Conservation (phyloP, 2,797 vertebrate genomes). For the Tenualosa ilisha region DNA sequence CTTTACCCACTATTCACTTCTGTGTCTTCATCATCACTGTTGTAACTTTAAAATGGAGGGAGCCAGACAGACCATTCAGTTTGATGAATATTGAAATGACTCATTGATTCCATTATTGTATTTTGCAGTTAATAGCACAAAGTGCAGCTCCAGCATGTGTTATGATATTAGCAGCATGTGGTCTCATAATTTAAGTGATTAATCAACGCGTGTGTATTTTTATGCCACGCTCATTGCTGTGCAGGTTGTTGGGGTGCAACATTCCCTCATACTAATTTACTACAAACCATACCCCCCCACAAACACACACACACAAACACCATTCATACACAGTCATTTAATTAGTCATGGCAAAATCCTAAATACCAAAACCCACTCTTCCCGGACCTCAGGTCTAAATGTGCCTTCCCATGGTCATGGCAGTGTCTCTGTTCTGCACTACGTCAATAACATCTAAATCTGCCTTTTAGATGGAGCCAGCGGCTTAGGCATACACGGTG, state of each 20-base stretch:
- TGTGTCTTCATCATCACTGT: not conserved
- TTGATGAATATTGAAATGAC: constrained; percentile 13
- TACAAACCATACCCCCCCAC: not conserved
- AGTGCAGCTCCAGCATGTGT: constrained; percentile 7
- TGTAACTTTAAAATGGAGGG: not conserved
- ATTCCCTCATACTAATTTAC: not conserved
- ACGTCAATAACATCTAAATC: constrained; percentile 1
- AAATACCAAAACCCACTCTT: not conserved
- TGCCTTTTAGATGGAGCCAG: constrained; percentile 5
- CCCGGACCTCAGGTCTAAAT: not conserved
- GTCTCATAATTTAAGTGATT: not conserved
- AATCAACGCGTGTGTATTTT: not conserved
- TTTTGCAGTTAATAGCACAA: constrained; percentile 16
- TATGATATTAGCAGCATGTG: not conserved
- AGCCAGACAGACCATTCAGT: constrained; percentile 7
- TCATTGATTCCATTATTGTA: constrained; percentile 3
- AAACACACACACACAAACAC: not conserved
- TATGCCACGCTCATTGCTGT: not conserved
- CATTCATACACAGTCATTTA: not conserved
- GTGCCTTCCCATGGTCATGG: not conserved
- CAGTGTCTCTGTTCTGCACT: not conserved
- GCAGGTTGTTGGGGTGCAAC: not conserved
- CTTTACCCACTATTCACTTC: not conserved
- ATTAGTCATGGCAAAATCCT: not conserved
- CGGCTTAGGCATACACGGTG: not conserved